Base-by-base conservation (phyloP, 2,797 vertebrate genomes). In the Hapalemur alaotrensis region DNA sequence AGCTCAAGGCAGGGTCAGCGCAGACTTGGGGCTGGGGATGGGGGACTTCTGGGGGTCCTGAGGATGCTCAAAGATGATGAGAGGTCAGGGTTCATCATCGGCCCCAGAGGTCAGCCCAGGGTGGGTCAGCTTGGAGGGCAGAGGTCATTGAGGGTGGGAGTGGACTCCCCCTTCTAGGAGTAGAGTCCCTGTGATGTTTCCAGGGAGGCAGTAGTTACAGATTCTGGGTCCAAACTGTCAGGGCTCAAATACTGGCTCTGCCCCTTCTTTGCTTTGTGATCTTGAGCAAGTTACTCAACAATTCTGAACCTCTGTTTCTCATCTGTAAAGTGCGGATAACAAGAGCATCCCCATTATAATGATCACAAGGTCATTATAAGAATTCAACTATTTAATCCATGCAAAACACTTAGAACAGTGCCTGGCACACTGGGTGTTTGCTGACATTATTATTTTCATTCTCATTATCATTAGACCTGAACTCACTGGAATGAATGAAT, bases 1-100 rank as follows among this genome's bases (percentile, higher is more conserved):
- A 99, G 98, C 99, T 99, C 89, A 99, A 99, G 98, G 99, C 99
- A 5, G 99, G 99, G 99, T 99, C 95, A 97, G 99, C 98, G 85
- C 96, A 92, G 95, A 32, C 72, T 3, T 2, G 61, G 46, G 52
- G 63, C 12, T 11, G 28, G 54, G 48, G 17, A 1, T 0, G 41
- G 61, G 38, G 28, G 9, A 38, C n/a, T 14, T 1, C 43, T 4
- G 28, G 48, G 67, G n/a, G 14, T 54, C 67, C 81, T 48, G 54
- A 75, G 61, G 93, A 91, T 3, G 81, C 81, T 78, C 30, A 35
- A 28, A 97, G 41, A 9, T 38, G 48, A 54, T 98, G 6, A 57
- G 61, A 69, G 10, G 15, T 52, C 17, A 23, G 15, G 54, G 63
- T 4, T 52, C 48, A 7, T n/a, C 38, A 17, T 82, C 28, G 54